Evolutionary conservation across 2,888 invertebrate species (phyloP), one percentile per base, ranked within the genome.

Genomic region (Melinaea marsaeus): DNA sequence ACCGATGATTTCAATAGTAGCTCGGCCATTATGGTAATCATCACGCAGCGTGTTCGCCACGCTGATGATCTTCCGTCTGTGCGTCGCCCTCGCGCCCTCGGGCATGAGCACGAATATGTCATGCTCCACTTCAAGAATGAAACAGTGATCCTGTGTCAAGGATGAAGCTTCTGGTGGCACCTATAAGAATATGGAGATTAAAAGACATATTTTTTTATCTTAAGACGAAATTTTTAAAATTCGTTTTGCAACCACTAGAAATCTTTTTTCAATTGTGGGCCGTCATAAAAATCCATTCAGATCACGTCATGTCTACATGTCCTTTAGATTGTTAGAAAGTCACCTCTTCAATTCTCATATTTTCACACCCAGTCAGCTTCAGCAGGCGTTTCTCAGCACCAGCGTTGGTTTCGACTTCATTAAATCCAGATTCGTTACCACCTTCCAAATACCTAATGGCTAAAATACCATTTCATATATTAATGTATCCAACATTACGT

Each of bases 121-220:
- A 69, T 91, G 93, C 7, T 96, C 96, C 54, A 93, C 92, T 83
- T 98, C 98, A 73, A 98, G 86, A 74, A 98, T 96, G 88, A 97
- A 98, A 83, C 97, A 97, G 84, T 98, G 96, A n/a, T 97, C 96
- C 78, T 94, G 94, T 80, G 97, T 97, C 90, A 98, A 94, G 0
- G 97, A 95, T 0, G 94, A 92, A 2, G 95, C 90, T 22, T 93
- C 93, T 0, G 94, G 91, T 75, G 92, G 91, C 0, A 95, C 94
- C 92, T 92, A 71, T n/a, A n/a, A 11, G 32, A 32, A 7, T 9
- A 32, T 32, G 9, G 32, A 11, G 3, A 11, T 42, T 3, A 32
- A 51, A 9, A 32, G 9, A 22, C 1, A 22, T 22, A 22, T 22
- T 22, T 22, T 22, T 22, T 22, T 22, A 22, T 22, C 22, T 22